Evolutionary conservation across 2,888 invertebrate species (phyloP), one percentile per base, ranked within the genome.

Genomic region (Andrena fulva): DNA sequence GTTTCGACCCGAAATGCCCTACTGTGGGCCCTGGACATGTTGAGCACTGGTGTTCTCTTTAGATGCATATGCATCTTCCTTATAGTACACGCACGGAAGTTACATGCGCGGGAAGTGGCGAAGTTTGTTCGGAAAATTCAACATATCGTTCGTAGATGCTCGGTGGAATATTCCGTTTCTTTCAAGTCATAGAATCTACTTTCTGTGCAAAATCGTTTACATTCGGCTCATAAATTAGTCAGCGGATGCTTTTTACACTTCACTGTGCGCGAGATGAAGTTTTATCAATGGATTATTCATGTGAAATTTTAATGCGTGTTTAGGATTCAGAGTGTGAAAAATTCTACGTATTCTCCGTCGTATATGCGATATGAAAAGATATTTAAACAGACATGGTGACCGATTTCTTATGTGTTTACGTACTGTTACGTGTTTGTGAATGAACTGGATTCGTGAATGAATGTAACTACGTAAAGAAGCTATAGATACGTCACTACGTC

Each of bases 291-390:
- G 42, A 42, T 42, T 42, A 42, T 42, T 16, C 42, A 4, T 16
- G 42, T 62, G 64, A 64, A 76, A 77, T 20, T 77, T 77, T 48
- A 62, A 75, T 64, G 77, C 75, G 27, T 48, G 77, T 64, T 29
- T 20, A 33, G 75, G 52, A 42, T 56, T 42, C 35, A 12, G 27
- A 6, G 12, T 8, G 29, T 31, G 16, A 10, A 42, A 16, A 0
- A 42, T 42, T 16, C 16, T 16, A 42, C 4, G 42, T 16, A 16
- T 12, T 42, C 42, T 12, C 3, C 8, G 35, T 8, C 2, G 8
- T 35, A 10, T 35, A 10, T 35, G 35, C 10, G 10, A 2, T 12
- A 12, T 42, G 42, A 42, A 42, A 12, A 1, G 12, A 42, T 1
- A 42, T 42, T 42, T 42, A 42, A 42, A 42, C 42, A 12, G 42